Base-by-base conservation (phyloP, 1,140 invertebrate species). In the Drosophila rufa region DNA sequence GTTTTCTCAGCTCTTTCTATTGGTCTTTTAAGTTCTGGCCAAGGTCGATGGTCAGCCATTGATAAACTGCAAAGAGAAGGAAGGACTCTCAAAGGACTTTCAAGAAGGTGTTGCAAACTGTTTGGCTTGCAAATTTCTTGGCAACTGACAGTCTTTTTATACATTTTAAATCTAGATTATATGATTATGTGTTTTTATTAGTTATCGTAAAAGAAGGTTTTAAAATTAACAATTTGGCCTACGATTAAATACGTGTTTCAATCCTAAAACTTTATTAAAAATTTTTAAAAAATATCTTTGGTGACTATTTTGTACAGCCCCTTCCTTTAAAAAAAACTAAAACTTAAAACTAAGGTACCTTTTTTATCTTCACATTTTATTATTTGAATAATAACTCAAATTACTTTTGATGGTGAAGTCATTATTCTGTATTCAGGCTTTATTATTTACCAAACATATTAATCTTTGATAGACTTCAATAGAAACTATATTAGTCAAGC, bases 1-100 rank as follows among this genome's bases (percentile, higher is more conserved):
- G 50, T 79, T 79, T 82, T 27, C 46, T 56, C 43, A 55, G 59
- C 33, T 42, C 51, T 50, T 48, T 46, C 40, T 12, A 67, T 36
- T 58, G 66, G 40, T 11, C 60, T 59, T 50, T 59, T 48, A 27
- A 19, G 36, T 70, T 59, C 15, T 42, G 45, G 22, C 43, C 65
- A 48, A 71, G 65, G 43, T 71, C 36, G 19, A 48, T 40, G 19
- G 30, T 15, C 19, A 48, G 42, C 12, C 64, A 40, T 22, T 57
- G 50, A 56, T 40, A 27, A 57, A 57, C 22, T 71, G 33, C 15
- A 25, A 25, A 17, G 19, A 36, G 3, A 30, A n/a, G 11, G 14
- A 45, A 8, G 27, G 17, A 43, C 17, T n/a, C 17, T 33, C 3
- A 43, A 33, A n/a, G 59, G 22, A 64, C 27, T 25, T 25, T 15